phyloP scores from a whole-genome alignment of 1,140 invertebrate species.

The Cyclina sinensis region DNA sequence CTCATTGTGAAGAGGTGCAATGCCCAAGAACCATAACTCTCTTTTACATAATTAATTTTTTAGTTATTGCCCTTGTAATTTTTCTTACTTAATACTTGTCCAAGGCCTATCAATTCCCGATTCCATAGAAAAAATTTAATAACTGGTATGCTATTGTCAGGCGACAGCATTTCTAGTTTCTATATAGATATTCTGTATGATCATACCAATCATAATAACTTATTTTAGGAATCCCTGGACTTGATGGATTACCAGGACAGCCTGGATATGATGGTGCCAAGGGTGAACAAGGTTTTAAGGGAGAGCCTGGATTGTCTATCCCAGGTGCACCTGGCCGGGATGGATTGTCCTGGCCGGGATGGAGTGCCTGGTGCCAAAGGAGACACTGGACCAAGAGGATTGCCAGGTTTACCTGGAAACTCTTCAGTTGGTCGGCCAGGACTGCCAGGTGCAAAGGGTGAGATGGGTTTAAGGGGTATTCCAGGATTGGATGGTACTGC shows the following conservation, averaged over 20 bases:
- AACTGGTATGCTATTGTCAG: no score
- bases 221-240: slow-evolving; percentile 73
- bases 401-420: slow-evolving; percentile 73
- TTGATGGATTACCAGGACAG: slow-evolving; percentile 75
- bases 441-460: slow-evolving; percentile 72
- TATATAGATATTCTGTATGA: no score
- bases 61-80: no score
- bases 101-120: no score
- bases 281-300: slow-evolving; percentile 75
- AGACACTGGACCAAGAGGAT: slow-evolving; percentile 68
- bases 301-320: slow-evolving; percentile 74
- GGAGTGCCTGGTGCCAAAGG: slow-evolving; percentile 74
- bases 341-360: slow-evolving; percentile 64
- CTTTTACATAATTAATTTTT: no score
- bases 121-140: no score
- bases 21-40: no score
- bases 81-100: no score
- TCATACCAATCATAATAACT: no score
- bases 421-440: slow-evolving; percentile 64
- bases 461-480: slow-evolving; percentile 67
- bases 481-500: slow-evolving; percentile 78
- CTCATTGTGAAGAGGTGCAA: no score
- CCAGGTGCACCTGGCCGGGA: slow-evolving; percentile 68
- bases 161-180: no score
- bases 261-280: slow-evolving; percentile 78